These are phyloP conservation scores for Chrysaora quinquecirrha DNA, from an alignment of 30 jellyfish, hydroid and myxozoan species.

Conservation along the genomic window DNA sequence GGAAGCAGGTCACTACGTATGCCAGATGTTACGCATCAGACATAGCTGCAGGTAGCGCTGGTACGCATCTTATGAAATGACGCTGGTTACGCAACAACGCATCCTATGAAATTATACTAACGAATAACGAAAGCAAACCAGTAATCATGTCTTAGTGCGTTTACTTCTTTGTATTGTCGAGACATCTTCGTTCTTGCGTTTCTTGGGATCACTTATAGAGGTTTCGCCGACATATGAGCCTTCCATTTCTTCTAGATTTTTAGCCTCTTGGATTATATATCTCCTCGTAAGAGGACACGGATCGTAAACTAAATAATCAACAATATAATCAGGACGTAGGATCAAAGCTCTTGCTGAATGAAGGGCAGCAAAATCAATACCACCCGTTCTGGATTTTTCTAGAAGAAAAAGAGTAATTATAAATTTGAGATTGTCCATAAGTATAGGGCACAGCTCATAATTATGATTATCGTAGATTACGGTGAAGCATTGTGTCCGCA, in stretches of 20 bases:
- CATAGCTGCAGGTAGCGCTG: too few species aligned
- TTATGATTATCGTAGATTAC: too few species aligned
- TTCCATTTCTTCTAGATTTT: constrained; percentile 27
- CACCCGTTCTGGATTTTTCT: constrained; percentile 54
- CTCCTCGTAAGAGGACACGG: constrained; percentile 82
- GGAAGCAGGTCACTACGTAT: too few species aligned
- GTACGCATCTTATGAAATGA: too few species aligned
- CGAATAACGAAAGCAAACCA: not conserved
- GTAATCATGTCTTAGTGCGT: not conserved
- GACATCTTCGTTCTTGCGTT: constrained; percentile 18
- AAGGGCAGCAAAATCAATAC: constrained; percentile 33
- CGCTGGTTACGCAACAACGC: too few species aligned
- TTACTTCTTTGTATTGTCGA: not conserved
- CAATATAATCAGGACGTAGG: constrained; percentile 86
- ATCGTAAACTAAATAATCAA: constrained; percentile 73
- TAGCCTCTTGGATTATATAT: constrained; percentile 63
- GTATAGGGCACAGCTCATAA: not conserved
- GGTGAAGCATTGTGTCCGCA: too few species aligned
- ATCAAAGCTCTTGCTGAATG: constrained; percentile 70
- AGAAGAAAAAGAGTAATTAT: constrained; percentile 10
- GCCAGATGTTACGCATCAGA: too few species aligned
- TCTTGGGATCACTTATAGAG: constrained; percentile 24
- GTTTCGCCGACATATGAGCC: not conserved
- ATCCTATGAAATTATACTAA: too few species aligned
- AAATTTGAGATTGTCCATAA: not conserved